Base-by-base conservation (phyloP, 2,888 invertebrate genomes). In the Anaspis maculata region DNA sequence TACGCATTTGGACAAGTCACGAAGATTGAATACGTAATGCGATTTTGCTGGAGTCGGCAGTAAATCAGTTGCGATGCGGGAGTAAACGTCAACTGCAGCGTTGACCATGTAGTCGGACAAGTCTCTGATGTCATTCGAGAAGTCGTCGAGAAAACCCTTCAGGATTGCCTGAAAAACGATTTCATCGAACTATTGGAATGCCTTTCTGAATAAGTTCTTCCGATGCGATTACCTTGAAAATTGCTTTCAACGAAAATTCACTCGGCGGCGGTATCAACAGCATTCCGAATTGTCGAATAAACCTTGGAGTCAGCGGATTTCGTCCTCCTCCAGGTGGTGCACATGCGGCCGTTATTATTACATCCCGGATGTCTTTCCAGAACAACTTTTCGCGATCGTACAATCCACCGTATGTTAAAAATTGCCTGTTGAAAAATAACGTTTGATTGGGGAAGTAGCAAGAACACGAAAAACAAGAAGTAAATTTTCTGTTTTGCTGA, bases 241-340 rank as follows among this genome's bases (percentile, higher is more conserved):
- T 90, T 27, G 79, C 75, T 56, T 77, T 81, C 64, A 90, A 73
- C 0, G 86, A 79, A 5, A 71, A 72, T 35, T 84, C 76, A 44
- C 74, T 82, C 13, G 94, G 92, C 0, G 84, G 74, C 3, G 91
- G 86, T 46, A 94, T 80, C 15, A 80, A 74, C 37, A 94, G 69
- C 69, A 92, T 78, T 9, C 83, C 88, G 64, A 94, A 92, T 66
- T 94, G 92, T 3, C 94, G 71, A 2, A 89, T 76, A 61, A 89
- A 90, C 47, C 91, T 70, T 1, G 82, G 79, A 0, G 89, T 87
- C 9, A 94, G 70, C 6, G 85, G 82, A 57, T 91, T 88, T 27
- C 89, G 70, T 0, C 92, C 92, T 6, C 92, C 92, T 1, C 92
- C 91, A 0, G 92, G 91, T 1, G 92, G 92, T 0, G 84, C 87